Evolutionary conservation across 2,113 vertebrate genomes (phyloP), one percentile per base, ranked within the genome.

Genomic region (Onychostoma macrolepis): DNA sequence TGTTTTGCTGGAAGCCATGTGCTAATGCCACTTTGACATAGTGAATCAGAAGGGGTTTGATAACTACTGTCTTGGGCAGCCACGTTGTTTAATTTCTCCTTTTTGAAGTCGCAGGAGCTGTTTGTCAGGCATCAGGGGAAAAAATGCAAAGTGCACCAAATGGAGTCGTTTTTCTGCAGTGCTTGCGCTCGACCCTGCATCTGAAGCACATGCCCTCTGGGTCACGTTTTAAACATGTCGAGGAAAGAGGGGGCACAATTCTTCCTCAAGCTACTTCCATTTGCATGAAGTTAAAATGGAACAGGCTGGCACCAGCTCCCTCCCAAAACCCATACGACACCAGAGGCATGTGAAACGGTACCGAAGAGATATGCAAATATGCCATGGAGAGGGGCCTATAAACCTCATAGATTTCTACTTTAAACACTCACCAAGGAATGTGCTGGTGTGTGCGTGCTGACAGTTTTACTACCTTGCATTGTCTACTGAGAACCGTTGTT

Each of bases 231-330:
- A 75, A 88, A 83, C 61, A 48, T 79, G 26, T 45, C 12, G 19
- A 83, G 28, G 80, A 76, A 17, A 58, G 36, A 67, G 13, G 30
- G 41, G 17, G 30, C 13, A 30, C 28, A 56, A 19, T 41, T 78
- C 33, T 21, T 85, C 67, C 78, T 63, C 19, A 13, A n/a, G 6
- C 69, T n/a, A 26, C 43, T 82, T 33, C 53, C 83, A 85, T 83
- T 80, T 83, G 84, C 53, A 56, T 83, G 56, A 78, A 21, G 87
- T 83, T 86, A 82, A 72, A 86, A 82, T 53, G 79, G 56, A 17
- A 38, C 50, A 56, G 56, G 28, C 56, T 36, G 10, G 76, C 65
- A 74, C 50, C 19, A 63, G 50, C 79, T 30, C 56, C 33, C 63
- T 83, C 61, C n/a, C 61, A 8, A 69, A 80, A 56, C 48, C 33